Conservation (phyloP, 2,888 invertebrate species). For the Stenolophus ochropezus region DNA sequence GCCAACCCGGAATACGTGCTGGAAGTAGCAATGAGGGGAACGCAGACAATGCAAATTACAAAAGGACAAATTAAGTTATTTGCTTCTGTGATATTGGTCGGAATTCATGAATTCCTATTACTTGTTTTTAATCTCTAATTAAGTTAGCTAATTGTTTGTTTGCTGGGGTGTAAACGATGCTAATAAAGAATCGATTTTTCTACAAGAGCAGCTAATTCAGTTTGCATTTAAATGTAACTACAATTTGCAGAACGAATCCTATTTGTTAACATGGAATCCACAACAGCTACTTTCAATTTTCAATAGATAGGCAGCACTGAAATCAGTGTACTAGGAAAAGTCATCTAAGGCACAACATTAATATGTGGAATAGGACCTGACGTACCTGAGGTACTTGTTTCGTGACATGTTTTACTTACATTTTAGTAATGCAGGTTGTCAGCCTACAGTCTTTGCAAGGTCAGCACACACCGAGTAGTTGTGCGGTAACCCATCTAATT, state of each 20-base stretch:
- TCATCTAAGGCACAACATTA: too few relatives aligned
- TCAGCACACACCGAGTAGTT: too few relatives aligned
- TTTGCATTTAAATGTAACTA: neutral
- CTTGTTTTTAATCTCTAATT: conserved; percentile 25
- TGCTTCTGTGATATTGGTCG: neutral
- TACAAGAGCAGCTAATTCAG: neutral
- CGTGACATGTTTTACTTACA: too few relatives aligned
- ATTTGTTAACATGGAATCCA: too few relatives aligned
- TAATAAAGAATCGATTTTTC: conserved; percentile 1
- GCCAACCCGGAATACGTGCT: neutral
- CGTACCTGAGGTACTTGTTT: too few relatives aligned
- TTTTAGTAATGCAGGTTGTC: too few relatives aligned
- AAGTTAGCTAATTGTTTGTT: conserved; percentile 10
- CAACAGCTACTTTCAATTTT: too few relatives aligned
- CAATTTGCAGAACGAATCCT: neutral
- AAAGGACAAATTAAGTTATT: conserved; percentile 32
- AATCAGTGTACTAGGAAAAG: too few relatives aligned
- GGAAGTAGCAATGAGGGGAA: neutral
- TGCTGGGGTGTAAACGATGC: neutral
- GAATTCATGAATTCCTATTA: conserved; percentile 9
- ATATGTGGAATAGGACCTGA: too few relatives aligned
- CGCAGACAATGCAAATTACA: conserved; percentile 28
- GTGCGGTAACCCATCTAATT: too few relatives aligned
- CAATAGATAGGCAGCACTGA: too few relatives aligned
- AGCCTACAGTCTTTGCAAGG: too few relatives aligned